Conservation (phyloP, 2,113 vertebrate genomes). For the Blennius ocellaris region DNA sequence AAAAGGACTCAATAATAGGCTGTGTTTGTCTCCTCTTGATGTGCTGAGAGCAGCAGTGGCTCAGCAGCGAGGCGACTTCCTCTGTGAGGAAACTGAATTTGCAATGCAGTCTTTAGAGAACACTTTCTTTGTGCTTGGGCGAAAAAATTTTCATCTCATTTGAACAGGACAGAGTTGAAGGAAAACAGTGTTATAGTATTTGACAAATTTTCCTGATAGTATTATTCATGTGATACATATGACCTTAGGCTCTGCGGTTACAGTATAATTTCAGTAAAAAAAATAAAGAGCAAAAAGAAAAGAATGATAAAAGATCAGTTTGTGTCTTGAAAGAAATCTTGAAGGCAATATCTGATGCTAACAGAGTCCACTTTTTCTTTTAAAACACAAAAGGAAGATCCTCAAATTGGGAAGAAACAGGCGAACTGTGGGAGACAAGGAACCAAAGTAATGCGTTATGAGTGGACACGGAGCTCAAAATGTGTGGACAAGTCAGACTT, state of each 20-base stretch:
- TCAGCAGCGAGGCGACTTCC: conserved; percentile 77
- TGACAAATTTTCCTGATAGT: neutral
- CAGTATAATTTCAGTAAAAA: neutral
- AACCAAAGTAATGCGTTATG: conserved; percentile 33
- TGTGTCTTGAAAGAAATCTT: neutral
- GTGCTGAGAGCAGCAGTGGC: conserved; percentile 70
- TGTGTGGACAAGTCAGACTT: conserved; percentile 45
- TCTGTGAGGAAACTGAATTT: conserved; percentile 78
- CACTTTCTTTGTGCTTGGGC: conserved; percentile 67
- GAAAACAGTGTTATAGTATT: conserved; percentile 27
- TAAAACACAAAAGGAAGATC: conserved; percentile 5
- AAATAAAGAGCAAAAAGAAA: neutral
- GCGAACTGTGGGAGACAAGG: conserved; percentile 4
- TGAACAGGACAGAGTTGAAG: conserved; percentile 31
- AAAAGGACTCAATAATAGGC: conserved; percentile 57
- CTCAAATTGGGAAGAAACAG: conserved; percentile 13
- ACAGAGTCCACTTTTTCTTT: neutral
- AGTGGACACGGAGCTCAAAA: conserved; percentile 22
- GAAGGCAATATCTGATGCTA: neutral
- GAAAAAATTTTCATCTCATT: conserved; percentile 63
- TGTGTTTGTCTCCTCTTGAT: conserved; percentile 75
- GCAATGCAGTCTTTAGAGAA: conserved; percentile 62
- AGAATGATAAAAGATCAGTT: neutral
- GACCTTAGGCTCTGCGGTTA: neutral
- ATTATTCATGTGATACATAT: neutral